phyloP scores from a whole-genome alignment of 2,888 invertebrate genomes.

The Ctena decussata region DNA sequence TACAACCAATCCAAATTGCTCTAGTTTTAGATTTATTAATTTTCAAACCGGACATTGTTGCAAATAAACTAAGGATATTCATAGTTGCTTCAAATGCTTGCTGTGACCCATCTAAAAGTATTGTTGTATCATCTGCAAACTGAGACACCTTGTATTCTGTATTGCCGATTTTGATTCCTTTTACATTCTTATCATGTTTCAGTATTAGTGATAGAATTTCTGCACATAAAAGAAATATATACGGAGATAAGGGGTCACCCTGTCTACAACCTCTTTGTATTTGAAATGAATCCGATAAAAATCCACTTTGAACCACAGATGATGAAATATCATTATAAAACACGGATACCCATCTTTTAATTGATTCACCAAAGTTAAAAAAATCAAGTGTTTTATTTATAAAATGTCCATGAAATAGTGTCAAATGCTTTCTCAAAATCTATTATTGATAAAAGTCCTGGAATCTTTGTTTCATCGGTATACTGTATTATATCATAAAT shows the following conservation, averaged over 20 bases:
- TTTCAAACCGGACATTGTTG: neutral
- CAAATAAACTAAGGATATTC: neutral
- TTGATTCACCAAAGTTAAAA: slow-evolving; percentile 8
- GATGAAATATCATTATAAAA: neutral
- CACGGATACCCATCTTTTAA: neutral
- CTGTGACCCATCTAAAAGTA: neutral
- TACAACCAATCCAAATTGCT: neutral
- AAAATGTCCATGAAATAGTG: neutral
- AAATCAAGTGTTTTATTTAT: neutral
- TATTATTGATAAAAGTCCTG: slow-evolving; percentile 9
- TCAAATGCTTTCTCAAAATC: slow-evolving; percentile 17
- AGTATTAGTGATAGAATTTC: neutral
- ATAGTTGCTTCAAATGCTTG: neutral
- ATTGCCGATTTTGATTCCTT: neutral
- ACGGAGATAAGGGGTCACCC: neutral
- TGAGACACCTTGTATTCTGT: neutral
- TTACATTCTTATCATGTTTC: neutral
- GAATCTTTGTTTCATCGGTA: neutral
- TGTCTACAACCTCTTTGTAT: neutral
- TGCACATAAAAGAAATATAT: neutral
- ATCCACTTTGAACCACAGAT: too few species aligned
- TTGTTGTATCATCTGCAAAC: neutral
- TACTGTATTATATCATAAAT: slow-evolving; percentile 14
- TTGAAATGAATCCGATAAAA: too few species aligned
- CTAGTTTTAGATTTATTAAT: neutral